phyloP scores from a whole-genome alignment of 1,140 invertebrate species.

The Brachionus angularis region DNA sequence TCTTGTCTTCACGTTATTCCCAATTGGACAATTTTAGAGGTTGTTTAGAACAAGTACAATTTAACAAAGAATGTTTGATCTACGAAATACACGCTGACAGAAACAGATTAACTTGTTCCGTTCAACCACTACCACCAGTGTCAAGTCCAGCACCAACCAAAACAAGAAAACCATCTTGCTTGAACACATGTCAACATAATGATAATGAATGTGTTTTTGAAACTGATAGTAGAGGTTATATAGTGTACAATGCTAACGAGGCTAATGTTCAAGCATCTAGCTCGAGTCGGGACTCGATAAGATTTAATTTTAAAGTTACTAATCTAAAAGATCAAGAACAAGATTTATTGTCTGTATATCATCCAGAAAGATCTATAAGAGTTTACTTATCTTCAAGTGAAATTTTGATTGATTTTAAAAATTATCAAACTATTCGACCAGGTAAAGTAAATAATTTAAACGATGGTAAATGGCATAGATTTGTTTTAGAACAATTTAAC shows the following conservation, averaged over 20 bases:
- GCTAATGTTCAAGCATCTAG: background rate
- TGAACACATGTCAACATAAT: background rate
- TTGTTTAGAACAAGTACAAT: conserved; percentile 18
- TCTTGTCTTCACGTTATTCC: background rate
- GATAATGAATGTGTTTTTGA: conserved; percentile 24
- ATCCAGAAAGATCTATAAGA: conserved; percentile 4
- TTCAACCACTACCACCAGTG: background rate
- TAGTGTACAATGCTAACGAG: conserved; percentile 11
- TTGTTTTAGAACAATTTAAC: background rate
- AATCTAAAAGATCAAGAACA: background rate
- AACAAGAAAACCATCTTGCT: background rate
- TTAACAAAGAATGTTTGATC: conserved; percentile 24
- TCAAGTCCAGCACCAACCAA: background rate
- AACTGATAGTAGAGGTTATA: background rate
- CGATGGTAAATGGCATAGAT: conserved; percentile 16
- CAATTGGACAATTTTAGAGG: conserved; percentile 6
- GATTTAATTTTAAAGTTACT: conserved; percentile 8
- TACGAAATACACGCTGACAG: background rate
- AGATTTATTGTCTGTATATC: conserved; percentile 8
- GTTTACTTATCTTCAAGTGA: background rate
- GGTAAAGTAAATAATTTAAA: background rate
- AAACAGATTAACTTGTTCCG: background rate
- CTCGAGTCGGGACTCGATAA: background rate
- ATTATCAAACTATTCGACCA: background rate
- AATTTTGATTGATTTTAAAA: background rate